Conservation (phyloP, 2,797 vertebrate genomes). For the Pyrrhura leucotis region DNA sequence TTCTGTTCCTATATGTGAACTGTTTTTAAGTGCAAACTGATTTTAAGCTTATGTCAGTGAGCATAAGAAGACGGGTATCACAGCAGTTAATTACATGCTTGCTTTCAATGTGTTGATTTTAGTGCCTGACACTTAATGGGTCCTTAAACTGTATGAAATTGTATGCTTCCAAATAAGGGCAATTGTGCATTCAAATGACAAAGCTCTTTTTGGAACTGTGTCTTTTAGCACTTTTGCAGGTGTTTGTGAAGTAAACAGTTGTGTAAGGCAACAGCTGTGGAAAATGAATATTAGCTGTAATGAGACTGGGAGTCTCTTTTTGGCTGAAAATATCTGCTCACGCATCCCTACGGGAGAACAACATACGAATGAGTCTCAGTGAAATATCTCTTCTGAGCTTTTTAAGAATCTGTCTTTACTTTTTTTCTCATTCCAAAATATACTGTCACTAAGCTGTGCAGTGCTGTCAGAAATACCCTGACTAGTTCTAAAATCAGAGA, state of each 20-base stretch:
- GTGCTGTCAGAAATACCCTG: neutral
- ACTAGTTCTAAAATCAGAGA: neutral
- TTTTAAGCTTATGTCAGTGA: neutral
- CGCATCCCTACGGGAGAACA: neutral
- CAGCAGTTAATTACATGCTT: neutral
- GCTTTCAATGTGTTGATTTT: neutral
- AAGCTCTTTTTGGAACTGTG: neutral
- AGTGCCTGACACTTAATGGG: neutral
- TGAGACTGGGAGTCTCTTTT: neutral
- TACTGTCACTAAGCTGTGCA: neutral
- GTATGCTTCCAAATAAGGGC: neutral
- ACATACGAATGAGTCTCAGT: neutral
- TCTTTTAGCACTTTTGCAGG: neutral
- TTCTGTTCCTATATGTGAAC: neutral
- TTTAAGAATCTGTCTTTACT: neutral
- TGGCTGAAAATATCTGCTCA: neutral
- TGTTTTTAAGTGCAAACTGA: neutral
- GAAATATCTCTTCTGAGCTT: neutral
- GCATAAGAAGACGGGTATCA: neutral
- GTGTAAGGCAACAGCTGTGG: neutral
- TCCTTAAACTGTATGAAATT: neutral
- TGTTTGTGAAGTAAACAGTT: neutral
- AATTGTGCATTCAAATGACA: neutral
- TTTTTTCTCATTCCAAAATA: neutral
- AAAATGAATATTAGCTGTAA: neutral